phyloP scores from a whole-genome alignment of 2,113 vertebrate genomes.

The Pteruthius melanotis region DNA sequence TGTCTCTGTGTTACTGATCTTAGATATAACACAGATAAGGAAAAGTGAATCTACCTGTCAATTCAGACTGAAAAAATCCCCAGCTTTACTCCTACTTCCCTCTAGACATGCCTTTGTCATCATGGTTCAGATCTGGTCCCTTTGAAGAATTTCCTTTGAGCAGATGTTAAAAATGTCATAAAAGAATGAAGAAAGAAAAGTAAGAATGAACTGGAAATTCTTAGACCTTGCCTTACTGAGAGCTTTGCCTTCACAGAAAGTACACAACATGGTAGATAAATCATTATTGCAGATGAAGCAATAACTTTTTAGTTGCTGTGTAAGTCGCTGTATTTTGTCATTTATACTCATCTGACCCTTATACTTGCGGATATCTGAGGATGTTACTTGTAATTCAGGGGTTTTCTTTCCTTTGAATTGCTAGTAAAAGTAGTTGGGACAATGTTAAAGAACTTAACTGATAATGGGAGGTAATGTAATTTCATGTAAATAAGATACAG shows the following conservation, averaged over 20 bases:
- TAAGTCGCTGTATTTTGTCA: background rate
- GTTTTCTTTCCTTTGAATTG: background rate
- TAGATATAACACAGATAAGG: background rate
- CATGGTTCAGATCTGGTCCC: background rate
- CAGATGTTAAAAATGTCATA: background rate
- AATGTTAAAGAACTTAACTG: background rate
- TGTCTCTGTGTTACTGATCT: background rate
- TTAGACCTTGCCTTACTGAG: background rate
- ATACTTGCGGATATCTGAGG: background rate
- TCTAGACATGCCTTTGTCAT: conserved; percentile 14
- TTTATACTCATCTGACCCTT: background rate
- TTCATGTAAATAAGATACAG: background rate
- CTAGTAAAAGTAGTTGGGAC: background rate
- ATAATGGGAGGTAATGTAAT: background rate
- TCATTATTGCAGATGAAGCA: background rate
- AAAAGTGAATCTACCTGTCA: conserved; percentile 12
- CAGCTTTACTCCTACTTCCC: background rate
- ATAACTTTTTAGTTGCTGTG: background rate
- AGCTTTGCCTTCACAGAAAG: background rate
- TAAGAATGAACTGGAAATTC: background rate
- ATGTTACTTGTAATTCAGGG: background rate
- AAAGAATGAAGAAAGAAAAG: background rate
- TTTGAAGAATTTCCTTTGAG: conserved; percentile 46
- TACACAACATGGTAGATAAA: background rate
- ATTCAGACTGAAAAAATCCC: background rate